These are phyloP conservation scores for Augiades crinisus DNA, from an alignment of 2,888 invertebrate genomes.

Conservation along the genomic window DNA sequence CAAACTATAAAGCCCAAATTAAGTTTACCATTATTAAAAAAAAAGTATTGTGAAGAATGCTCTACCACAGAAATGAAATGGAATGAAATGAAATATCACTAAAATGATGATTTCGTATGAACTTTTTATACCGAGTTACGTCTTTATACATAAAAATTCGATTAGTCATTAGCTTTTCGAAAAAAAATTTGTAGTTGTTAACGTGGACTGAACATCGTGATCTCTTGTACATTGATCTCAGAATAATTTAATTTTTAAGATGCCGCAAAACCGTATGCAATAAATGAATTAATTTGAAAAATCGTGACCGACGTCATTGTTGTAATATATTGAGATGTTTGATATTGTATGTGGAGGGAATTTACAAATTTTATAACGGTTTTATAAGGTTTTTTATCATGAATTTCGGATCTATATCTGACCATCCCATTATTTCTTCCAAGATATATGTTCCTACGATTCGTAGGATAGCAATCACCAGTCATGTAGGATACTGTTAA, in stretches of 20 bases:
- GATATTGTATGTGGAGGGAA: not conserved
- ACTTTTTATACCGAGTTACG: not conserved
- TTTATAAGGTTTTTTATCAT: not conserved
- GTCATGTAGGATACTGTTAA: not conserved
- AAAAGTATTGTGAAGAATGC: no score
- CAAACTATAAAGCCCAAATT: no score
- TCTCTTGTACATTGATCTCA: slow-evolving; percentile 73
- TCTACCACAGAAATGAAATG: no score
- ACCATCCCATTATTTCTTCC: not conserved
- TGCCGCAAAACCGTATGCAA: slow-evolving; percentile 4
- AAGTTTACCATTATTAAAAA: no score
- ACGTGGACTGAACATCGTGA: slow-evolving; percentile 67
- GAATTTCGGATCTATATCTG: not conserved
- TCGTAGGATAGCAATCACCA: not conserved
- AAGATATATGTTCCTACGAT: not conserved
- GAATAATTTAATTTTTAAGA: slow-evolving; percentile 47
- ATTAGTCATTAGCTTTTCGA: slow-evolving; percentile 10
- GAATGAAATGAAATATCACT: no score
- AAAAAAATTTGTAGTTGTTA: slow-evolving; percentile 19
- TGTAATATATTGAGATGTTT: not conserved
- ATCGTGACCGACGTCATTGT: not conserved
- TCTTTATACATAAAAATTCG: not conserved
- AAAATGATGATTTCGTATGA: no score
- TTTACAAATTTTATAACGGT: not conserved
- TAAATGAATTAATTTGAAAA: not conserved